Evolutionary conservation across 2,888 invertebrate genomes (phyloP).

Genomic region (Octonoba sinensis): DNA sequence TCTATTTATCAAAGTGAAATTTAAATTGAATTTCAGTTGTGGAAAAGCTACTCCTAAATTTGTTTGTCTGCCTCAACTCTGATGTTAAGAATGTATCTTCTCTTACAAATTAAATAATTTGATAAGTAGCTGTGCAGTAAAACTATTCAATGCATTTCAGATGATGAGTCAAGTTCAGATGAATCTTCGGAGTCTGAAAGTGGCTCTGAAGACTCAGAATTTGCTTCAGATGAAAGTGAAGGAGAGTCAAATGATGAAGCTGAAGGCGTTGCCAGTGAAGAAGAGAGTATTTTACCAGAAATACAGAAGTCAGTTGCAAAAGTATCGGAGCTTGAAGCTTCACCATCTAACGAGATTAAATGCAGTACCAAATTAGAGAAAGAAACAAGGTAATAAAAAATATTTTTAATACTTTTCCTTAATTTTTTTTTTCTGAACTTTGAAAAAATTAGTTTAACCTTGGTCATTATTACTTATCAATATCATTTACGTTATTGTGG

Average conservation of each 20-base stretch:
- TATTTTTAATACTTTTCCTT: background rate
- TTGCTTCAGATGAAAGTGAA: conserved; percentile 66
- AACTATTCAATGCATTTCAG: conserved; percentile 10
- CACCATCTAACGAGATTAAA: conserved; percentile 12
- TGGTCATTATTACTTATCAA: no score
- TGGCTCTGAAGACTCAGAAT: conserved; percentile 65
- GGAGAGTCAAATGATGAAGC: conserved; percentile 66
- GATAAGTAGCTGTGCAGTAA: no score
- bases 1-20: no score
- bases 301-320: conserved; percentile 23
- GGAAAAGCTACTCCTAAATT: no score
- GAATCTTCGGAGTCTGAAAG: conserved; percentile 66
- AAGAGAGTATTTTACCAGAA: conserved; percentile 26
- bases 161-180: conserved; percentile 64
- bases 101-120: no score
- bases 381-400: conserved; percentile 7
- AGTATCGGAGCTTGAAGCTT: conserved; percentile 30
- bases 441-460: no score
- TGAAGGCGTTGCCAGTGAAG: conserved; percentile 27
- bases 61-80: no score
- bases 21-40: no score
- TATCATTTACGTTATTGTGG: no score
- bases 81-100: no score
- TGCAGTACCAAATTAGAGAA: background rate
- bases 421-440: background rate